phyloP scores from a whole-genome alignment of 2,113 vertebrate genomes.

The Lophochroa leadbeateri region DNA sequence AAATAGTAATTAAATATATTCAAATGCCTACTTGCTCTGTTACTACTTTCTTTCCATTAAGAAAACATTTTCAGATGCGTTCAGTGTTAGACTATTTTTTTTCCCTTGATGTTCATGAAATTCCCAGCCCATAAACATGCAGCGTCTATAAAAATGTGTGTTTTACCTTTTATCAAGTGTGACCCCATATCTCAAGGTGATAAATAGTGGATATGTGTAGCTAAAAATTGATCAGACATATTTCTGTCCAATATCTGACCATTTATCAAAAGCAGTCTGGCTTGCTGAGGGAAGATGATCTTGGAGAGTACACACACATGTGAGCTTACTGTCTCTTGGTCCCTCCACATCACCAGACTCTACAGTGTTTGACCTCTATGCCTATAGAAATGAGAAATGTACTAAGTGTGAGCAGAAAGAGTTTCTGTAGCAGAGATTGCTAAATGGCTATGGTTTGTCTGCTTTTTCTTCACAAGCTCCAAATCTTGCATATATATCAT shows the following conservation, averaged over 20 bases:
- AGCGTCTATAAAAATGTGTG: background rate
- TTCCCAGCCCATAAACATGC: background rate
- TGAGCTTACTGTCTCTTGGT: background rate
- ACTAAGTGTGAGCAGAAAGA: background rate
- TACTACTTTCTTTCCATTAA: background rate
- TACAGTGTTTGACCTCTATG: background rate
- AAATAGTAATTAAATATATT: background rate
- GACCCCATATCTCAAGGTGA: background rate
- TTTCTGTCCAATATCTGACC: background rate
- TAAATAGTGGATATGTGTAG: background rate
- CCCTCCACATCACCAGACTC: background rate
- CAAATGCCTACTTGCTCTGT: background rate
- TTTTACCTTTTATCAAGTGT: background rate
- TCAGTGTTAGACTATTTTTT: background rate
- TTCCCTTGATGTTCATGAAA: background rate
- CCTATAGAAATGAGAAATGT: background rate
- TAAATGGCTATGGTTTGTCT: background rate
- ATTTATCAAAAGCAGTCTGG: background rate
- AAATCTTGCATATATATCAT: background rate
- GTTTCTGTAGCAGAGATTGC: background rate
- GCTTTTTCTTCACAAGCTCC: background rate
- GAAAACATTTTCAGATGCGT: background rate
- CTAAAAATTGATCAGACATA: background rate
- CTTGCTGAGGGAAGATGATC: background rate
- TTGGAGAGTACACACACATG: background rate